phyloP scores from a whole-genome alignment of 2,113 vertebrate genomes.

The Aspidoscelis tigris region DNA sequence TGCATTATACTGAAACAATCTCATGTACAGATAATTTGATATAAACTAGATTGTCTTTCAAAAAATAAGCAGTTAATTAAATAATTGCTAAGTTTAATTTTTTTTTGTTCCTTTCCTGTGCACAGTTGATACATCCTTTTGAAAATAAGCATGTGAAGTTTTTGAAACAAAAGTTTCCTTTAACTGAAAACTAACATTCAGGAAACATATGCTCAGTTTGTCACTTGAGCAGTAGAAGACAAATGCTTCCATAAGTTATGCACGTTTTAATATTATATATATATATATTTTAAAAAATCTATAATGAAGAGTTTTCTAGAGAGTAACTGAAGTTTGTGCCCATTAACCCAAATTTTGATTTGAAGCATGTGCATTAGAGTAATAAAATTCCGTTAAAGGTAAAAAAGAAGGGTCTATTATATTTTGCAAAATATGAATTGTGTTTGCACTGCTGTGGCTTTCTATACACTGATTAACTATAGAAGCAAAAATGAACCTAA shows the following conservation, averaged over 20 bases:
- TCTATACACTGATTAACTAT: not conserved
- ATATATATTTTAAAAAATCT: too few species aligned
- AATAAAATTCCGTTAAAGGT: not conserved
- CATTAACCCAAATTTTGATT: not conserved
- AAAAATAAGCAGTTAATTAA: conserved; percentile 60
- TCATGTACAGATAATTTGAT: conserved; percentile 52
- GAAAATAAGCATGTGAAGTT: not conserved
- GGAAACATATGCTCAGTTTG: not conserved
- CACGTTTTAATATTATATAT: not conserved
- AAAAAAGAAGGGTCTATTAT: not conserved
- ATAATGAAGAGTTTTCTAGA: not conserved
- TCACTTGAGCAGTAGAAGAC: not conserved
- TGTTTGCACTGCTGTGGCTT: not conserved
- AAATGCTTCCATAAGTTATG: not conserved
- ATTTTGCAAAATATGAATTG: not conserved
- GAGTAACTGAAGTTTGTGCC: not conserved
- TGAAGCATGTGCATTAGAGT: not conserved
- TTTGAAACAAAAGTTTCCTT: not conserved
- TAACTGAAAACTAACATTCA: accelerated
- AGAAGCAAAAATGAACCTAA: not conserved
- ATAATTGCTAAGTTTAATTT: conserved; percentile 54
- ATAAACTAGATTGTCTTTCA: conserved; percentile 57
- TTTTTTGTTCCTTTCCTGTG: conserved; percentile 23
- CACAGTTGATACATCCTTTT: conserved; percentile 8
- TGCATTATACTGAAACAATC: conserved; percentile 51